Base-by-base conservation (phyloP, 30 jellyfish, hydroid and myxozoan species). In the Aurelia aurita complex sp. Pacific region DNA sequence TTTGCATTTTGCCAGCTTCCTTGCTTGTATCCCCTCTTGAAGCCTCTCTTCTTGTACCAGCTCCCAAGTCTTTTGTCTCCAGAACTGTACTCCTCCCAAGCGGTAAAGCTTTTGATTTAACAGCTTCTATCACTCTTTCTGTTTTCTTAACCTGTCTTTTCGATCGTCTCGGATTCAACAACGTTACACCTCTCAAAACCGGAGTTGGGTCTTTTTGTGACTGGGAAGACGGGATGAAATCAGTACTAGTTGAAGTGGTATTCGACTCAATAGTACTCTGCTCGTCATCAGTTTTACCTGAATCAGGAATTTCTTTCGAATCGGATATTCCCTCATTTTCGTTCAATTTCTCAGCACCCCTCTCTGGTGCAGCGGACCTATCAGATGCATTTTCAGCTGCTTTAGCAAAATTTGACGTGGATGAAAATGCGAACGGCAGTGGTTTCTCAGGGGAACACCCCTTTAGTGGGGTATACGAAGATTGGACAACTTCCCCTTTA, bases 201-300 rank as follows among this genome's bases (percentile, higher is more conserved):
- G 93, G 93, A 2, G 87, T n/a, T 23, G 86, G 69, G 5, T 80
- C 90, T 42, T 63, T 50, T 32, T 61, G 86, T 32, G 97, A 69
- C 73, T 92, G 98, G 1, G 98, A 81, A 1, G 96, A 87, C 11
- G 97, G 98, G 16, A 92, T 86, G 29, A 92, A 42, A 33, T 92
- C 98, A 15, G 90, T 92, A 46, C 76, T 57, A 13, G 75, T 23
- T 35, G 85, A 75, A 9, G 79, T 18, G 13, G 13, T 14, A 18
- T 66, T 54, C 12, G 73, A 55, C 42, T 59, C 38, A 51, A 6
- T 18, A 0, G 83, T 18, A 55, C 50, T 34, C 60, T 85, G 79
- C 46, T 64, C 13, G 33, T 61, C 73, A 8, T 29, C 75, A 78
- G 10, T 46, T 18, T 17, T 46, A 14, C 1, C 19, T 70, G 17